A percentile compares a stretch with the other conserved stretches of the same genome.
Evolutionary conservation across 2,888 invertebrate species (phyloP).

Genomic region (Rhaphigaster nebulosa): DNA sequence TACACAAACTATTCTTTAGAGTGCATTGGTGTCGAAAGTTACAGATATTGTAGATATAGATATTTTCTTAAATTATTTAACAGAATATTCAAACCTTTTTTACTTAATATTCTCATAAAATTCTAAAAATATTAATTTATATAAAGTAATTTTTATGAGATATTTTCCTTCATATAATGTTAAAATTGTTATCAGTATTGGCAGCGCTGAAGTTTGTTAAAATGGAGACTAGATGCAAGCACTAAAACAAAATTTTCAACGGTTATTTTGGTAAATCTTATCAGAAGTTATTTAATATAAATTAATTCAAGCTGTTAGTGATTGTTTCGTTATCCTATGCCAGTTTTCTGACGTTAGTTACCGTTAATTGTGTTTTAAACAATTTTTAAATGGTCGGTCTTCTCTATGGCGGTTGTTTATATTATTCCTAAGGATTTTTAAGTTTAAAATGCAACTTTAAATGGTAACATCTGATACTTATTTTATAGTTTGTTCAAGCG

Average conservation of each 20-base stretch:
- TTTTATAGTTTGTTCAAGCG: neutral
- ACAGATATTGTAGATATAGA: neutral
- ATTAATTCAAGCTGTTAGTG: neutral
- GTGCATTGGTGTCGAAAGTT: neutral
- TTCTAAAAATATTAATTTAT: neutral
- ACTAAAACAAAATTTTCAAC: slow-evolving; percentile 20
- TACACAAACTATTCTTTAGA: neutral
- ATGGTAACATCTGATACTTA: neutral
- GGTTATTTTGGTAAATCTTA: slow-evolving; percentile 49
- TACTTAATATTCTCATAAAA: neutral
- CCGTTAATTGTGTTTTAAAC: neutral
- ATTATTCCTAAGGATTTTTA: neutral
- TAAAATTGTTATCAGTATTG: slow-evolving; percentile 24
- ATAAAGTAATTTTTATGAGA: neutral
- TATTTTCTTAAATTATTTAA: neutral
- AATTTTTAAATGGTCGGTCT: neutral
- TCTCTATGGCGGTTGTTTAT: slow-evolving; percentile 50
- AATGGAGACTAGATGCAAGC: slow-evolving; percentile 50
- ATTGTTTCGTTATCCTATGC: neutral
- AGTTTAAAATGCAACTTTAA: neutral
- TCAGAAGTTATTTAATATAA: neutral
- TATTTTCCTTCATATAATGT: neutral
- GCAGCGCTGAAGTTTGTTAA: slow-evolving; percentile 39
- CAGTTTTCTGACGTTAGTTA: neutral
- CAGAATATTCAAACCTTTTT: neutral